Evolutionary conservation across 2,113 vertebrate species (phyloP).

Genomic region (Ursus arctos): DNA sequence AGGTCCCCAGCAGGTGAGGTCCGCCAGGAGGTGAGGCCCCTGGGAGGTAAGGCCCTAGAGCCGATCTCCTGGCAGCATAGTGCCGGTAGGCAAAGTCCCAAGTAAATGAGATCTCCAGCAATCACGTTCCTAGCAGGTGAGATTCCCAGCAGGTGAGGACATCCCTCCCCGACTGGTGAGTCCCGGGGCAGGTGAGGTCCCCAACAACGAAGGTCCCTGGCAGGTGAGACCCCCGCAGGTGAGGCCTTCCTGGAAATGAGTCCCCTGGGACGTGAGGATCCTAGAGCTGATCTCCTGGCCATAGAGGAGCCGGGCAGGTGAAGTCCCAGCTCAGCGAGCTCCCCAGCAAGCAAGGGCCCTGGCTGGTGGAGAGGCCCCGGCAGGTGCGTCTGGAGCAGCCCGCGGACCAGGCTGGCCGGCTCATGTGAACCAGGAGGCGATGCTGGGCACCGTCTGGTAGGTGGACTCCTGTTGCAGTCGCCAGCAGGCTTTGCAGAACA

Average conservation of each 20-base stretch:
- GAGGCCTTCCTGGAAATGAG: too few relatives aligned
- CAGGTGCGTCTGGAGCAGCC: background rate
- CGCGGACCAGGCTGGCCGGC: background rate
- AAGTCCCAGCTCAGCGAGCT: too few relatives aligned
- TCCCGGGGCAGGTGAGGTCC: background rate
- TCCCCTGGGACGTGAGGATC: too few relatives aligned
- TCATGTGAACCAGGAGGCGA: conserved; percentile 59
- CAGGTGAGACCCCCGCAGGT: too few relatives aligned
- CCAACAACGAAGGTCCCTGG: too few relatives aligned
- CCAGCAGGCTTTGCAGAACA: background rate
- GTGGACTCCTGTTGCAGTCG: background rate
- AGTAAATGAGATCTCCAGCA: too few relatives aligned
- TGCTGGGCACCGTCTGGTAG: background rate
- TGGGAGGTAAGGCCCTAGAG: background rate
- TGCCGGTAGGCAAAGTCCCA: too few relatives aligned
- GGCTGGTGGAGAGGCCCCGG: background rate
- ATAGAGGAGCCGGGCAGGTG: too few relatives aligned
- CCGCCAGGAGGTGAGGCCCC: background rate
- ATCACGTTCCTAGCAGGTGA: background rate
- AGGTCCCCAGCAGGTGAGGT: background rate
- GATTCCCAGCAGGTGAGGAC: too few relatives aligned
- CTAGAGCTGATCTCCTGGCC: background rate
- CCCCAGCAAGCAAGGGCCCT: too few relatives aligned
- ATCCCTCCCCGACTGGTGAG: too few relatives aligned
- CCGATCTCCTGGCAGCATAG: too few relatives aligned